Base-by-base conservation (phyloP, 1,140 invertebrate genomes). In the Zelostemma sp. region DNA sequence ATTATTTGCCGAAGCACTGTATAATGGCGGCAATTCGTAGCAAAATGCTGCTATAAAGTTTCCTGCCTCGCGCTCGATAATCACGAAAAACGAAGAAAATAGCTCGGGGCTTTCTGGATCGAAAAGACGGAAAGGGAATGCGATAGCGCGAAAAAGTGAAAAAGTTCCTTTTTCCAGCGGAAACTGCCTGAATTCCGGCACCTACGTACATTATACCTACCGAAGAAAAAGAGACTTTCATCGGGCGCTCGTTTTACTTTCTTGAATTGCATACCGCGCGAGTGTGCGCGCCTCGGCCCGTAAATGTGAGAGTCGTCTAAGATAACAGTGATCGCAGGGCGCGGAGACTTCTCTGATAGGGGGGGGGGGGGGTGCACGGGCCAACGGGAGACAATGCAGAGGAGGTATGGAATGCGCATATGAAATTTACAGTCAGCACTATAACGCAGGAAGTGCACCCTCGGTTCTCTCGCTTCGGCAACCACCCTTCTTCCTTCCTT, bases 371-470 rank as follows among this genome's bases (percentile, higher is more conserved):
- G 51, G 25, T 51, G 25, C 25, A 46, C 21, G 47, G 41, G 14
- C 31, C 51, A 35, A 40, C 40, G 28, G 47, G 43, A 25, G 21
- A 45, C 12, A 47, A 45, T 33, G 56, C 53, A 25, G 19, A 41
- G n/a, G 38, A 45, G 40, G 51, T 58, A 43, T 62, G 65, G 73
- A 75, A 78, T 73, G 64, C 74, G 73, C 73, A 73, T 78, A 76
- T 78, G 76, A 78, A 78, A 78, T 78, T 78, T 78, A 78, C 76
- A 73, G 71, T 70, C 68, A 14, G 46, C 46, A 58, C 68, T 73
- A 72, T 72, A 74, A 68, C 71, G 56, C 75, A 68, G 61, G 68
- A 78, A 76, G 73, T 55, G 56, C 70, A 47, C 67, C 65, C 49
- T 53, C 59, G 56, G 53, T 64, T 54, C 58, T 40, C 61, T 58